Base-by-base conservation (phyloP, 1,140 invertebrate genomes). In the Nautilus pompilius region DNA sequence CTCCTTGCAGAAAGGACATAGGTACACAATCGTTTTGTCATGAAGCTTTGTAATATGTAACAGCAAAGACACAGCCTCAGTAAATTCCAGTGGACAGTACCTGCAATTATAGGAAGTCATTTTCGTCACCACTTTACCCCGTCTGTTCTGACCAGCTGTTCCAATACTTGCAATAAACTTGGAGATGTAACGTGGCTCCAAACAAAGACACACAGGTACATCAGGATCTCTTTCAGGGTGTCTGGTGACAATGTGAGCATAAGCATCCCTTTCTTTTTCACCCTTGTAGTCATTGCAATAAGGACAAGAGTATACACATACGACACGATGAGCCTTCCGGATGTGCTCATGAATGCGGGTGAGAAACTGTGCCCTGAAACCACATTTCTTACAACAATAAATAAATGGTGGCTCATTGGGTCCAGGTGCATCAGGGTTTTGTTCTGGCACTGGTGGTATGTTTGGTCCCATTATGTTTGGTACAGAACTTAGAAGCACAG, bases 341-440 rank as follows among this genome's bases (percentile, higher is more conserved):
- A 53, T 53, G 22, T 53, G 49, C 15, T 53, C 49, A 17, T 53
- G 49, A 22, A 53, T 53, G 24, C 29, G 49, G 5, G 24, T 53
- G 17, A 53, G 49, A 28, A 53, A 53, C 17, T 53, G 26, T 0
- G 49, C 49, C 26, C 29, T 28, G 26, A 22, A 53, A 24, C 49
- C 49, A 53, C 49, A 53, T 53, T 53, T 53, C 24, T 53, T 53
- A 28, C 49, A 53, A 22, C 26, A 28, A 17, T 53, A 53, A 24
- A 53, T 53, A 24, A 53, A 28, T 15, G 29, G 49, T 0, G 49
- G 49, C 15, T 53, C 49, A 28, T 53, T 28, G 24, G 26, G 24
- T 8, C 49, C 49, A 17, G 49, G 49, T 17, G 26, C 26, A 17
- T 53, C 29, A 26, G 24, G 29, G 6, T 53, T 53, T 22, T 28